Percentiles rank a stretch among this genome's conserved stretches.
These are phyloP conservation scores for Malacoraja senta DNA, from an alignment of 2,797 vertebrate species.

Conservation along the genomic window DNA sequence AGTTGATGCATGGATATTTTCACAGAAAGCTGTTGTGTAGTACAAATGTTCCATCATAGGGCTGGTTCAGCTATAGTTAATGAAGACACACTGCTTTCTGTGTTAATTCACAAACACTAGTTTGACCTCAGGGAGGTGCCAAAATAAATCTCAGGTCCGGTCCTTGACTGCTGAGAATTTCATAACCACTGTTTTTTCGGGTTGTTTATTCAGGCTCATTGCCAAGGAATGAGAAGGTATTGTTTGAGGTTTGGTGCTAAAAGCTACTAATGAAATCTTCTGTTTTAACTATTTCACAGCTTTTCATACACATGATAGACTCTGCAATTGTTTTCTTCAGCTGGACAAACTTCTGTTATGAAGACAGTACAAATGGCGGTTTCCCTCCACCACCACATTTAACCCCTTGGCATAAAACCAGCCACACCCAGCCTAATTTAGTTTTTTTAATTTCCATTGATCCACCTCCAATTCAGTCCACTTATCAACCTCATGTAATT, in stretches of 20 bases:
- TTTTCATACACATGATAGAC: neutral
- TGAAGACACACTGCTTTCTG: constrained; percentile 48
- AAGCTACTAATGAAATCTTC: neutral
- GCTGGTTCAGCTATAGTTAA: constrained; percentile 46
- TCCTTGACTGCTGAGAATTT: constrained; percentile 39
- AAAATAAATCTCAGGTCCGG: constrained; percentile 44
- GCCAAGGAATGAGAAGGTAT: constrained; percentile 40
- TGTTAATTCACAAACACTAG: constrained; percentile 52
- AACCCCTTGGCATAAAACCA: neutral
- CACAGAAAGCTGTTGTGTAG: constrained; percentile 58
- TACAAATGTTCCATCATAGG: constrained; percentile 45
- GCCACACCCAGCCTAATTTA: neutral
- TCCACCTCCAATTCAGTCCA: neutral
- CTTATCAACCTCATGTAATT: neutral
- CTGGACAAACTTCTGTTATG: neutral
- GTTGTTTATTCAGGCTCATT: constrained; percentile 44
- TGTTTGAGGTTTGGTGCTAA: constrained; percentile 19
- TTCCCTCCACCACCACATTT: neutral
- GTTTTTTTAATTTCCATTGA: neutral
- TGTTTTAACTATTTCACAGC: neutral
- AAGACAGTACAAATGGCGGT: neutral
- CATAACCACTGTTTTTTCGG: constrained; percentile 38
- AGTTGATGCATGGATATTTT: constrained; percentile 60
- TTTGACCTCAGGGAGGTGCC: constrained; percentile 47
- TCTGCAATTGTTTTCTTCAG: constrained; percentile 14